These are phyloP conservation scores for Salmo trutta DNA, from an alignment of 2,797 vertebrate genomes.

Conservation along the genomic window DNA sequence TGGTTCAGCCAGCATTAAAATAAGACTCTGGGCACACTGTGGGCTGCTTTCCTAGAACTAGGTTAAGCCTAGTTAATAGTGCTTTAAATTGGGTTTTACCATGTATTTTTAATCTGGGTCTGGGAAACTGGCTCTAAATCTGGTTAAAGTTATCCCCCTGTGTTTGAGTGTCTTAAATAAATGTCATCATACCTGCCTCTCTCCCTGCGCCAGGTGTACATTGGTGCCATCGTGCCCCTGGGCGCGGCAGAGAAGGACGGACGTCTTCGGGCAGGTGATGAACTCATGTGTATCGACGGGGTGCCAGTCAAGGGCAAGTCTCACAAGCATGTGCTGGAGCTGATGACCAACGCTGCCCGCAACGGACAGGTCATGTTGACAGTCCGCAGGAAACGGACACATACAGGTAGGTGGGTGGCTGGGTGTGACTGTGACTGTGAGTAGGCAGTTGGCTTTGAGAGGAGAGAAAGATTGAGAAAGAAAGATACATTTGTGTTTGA, in stretches of 20 bases:
- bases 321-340: constrained; percentile 95
- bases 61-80: background rate
- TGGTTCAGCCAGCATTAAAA: background rate
- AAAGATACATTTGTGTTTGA: background rate
- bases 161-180: background rate
- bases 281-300: constrained; percentile 94
- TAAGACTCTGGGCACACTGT: background rate
- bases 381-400: constrained; percentile 86
- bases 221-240: constrained; percentile 94
- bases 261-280: constrained; percentile 91
- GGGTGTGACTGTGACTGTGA: background rate
- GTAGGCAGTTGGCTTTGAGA: constrained; percentile 66
- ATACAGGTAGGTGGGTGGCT: constrained; percentile 73
- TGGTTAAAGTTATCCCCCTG: background rate
- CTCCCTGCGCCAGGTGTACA: constrained; percentile 83
- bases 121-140: background rate
- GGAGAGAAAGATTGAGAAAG: constrained; percentile 43
- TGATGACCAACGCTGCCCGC: constrained; percentile 96
- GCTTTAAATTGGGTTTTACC: too few species aligned
- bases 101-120: background rate
- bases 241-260: constrained; percentile 96
- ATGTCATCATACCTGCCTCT: background rate
- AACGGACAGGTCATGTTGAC: constrained; percentile 96
- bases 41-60: background rate
- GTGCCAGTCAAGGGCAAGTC: constrained; percentile 93